Evolutionary conservation across 2,113 vertebrate genomes (phyloP).

Genomic region (Scophthalmus maximus): DNA sequence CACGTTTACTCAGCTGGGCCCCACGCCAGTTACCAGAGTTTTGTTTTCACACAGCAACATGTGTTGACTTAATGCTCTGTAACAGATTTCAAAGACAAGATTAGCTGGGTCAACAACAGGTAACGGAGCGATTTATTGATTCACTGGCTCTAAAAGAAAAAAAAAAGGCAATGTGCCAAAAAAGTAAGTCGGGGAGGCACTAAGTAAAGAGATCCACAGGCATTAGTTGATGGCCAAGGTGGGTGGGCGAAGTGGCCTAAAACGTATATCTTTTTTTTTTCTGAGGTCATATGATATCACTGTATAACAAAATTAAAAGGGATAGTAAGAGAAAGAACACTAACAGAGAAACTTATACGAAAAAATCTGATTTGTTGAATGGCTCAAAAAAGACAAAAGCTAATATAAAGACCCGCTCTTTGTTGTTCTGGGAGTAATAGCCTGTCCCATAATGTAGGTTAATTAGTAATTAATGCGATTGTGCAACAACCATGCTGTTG

Average conservation of each 20-base stretch:
- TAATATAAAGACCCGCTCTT: neutral
- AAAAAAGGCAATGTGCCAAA: constrained; percentile 40
- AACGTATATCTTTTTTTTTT: too few relatives aligned
- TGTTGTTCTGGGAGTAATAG: neutral
- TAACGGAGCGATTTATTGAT: constrained; percentile 82
- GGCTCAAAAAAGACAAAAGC: constrained; percentile 2
- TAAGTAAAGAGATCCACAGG: neutral
- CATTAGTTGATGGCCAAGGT: too few relatives aligned
- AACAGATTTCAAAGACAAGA: constrained; percentile 83
- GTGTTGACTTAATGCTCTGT: constrained; percentile 86
- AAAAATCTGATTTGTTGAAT: neutral
- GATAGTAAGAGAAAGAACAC: too few relatives aligned
- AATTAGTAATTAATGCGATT: neutral
- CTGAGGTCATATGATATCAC: too few relatives aligned
- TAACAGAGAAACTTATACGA: too few relatives aligned
- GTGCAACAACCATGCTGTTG: neutral
- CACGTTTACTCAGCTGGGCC: constrained; percentile 85
- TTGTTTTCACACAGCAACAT: constrained; percentile 85
- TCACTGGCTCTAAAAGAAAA: constrained; percentile 56
- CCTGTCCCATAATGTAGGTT: neutral
- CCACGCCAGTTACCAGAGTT: constrained; percentile 80
- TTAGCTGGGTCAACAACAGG: constrained; percentile 81
- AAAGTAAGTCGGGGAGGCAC: neutral
- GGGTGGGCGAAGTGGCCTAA: too few relatives aligned
- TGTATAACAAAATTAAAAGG: too few relatives aligned